Evolutionary conservation across 1,140 invertebrate genomes (phyloP), one percentile per base, ranked within the genome.

Genomic region (Papilio dardanus): DNA sequence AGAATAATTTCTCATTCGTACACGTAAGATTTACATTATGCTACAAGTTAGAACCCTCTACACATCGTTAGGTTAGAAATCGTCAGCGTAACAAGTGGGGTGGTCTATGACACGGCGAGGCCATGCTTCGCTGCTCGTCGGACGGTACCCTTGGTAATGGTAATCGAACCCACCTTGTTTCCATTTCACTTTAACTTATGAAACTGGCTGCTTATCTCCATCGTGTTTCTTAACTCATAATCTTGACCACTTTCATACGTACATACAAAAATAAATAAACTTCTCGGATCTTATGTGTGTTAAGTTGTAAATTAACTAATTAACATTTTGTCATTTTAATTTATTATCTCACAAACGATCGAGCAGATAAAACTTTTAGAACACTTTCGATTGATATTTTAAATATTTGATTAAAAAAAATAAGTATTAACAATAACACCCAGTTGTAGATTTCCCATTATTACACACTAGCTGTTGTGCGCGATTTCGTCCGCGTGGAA

Each of bases 41-140:
- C 77, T 65, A 54, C 65, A 68, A 77, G 79, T 76, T 76, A 75
- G 75, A 80, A 83, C 81, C 86, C 84, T 84, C 42, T 71, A 73
- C 76, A 76, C 65, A 78, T 76, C 78, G 74, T 67, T 74, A 67
- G 78, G 77, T 80, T 75, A 85, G 79, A 83, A 89, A 77, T 74
- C 89, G 90, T 77, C 82, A 91, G 85, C 90, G 90, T 90, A 78
- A 92, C 89, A 89, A 86, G 86, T 89, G 83, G 90, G 91, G 91
- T 92, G 88, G 87, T 89, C 87, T 88, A 90, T 89, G 88, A 81
- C 84, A 87, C 89, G 83, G 84, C 87, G 79, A 83, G 85, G 86
- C 80, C 77, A 92, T 89, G 90, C 86, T 86, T 83, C 82, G 88
- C 66, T 89, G 89, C 82, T 58, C 81, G 54, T 67, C 79, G 65